phyloP scores from a whole-genome alignment of 1,140 invertebrate species.

The Listronotus oregonensis region DNA sequence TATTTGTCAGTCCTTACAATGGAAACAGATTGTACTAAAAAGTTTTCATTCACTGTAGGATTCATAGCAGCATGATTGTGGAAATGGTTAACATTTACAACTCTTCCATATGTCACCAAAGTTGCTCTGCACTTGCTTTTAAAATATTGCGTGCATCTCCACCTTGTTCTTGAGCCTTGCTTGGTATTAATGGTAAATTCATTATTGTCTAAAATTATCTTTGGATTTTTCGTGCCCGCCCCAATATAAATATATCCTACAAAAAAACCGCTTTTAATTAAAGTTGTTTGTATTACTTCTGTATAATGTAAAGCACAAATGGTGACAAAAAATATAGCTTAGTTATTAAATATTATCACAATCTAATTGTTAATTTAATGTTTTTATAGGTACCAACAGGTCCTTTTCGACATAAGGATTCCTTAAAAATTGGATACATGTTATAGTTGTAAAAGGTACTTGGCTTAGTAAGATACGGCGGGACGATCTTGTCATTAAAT shows the following conservation, averaged over 20 bases:
- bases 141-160: constrained; percentile 42
- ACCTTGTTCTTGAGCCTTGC: constrained; percentile 36
- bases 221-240: constrained; percentile 41
- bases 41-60: constrained; percentile 25
- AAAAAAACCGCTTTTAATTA: constrained; percentile 12
- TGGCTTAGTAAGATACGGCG: no score
- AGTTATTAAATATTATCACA: no score
- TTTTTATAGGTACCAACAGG: no score
- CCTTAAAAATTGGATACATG: no score
- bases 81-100: constrained; percentile 32
- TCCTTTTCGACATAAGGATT: no score
- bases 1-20: constrained; percentile 18
- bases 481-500: no score
- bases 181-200: constrained; percentile 42
- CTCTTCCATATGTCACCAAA: constrained; percentile 34
- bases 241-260: constrained; percentile 42
- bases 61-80: constrained; percentile 43
- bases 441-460: no score
- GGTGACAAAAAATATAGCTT: background rate
- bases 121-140: constrained; percentile 42
- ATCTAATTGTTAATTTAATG: no score
- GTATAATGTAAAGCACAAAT: background rate
- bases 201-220: constrained; percentile 43
- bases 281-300: no score
- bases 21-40: constrained; percentile 28